Base-by-base conservation (phyloP, 2,797 vertebrate species). In the Spinibarbus caldwelli region DNA sequence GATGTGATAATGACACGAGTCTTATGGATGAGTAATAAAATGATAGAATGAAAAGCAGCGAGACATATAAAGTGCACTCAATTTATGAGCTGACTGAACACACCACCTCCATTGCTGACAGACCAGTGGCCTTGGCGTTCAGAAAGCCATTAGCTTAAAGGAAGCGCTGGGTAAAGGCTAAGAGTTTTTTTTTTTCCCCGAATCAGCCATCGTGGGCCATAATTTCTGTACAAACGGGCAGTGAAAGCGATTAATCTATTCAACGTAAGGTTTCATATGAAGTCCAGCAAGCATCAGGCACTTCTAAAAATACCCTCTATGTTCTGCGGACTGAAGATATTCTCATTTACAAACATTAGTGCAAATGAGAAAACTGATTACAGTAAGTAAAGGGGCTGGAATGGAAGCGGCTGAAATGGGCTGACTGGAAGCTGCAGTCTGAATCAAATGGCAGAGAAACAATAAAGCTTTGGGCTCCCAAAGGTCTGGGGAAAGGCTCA, bases 331-430 rank as follows among this genome's bases (percentile, higher is more conserved):
- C 91, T 89, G 86, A 90, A 86, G 77, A 87, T 92, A 89, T 86
- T 88, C 90, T 91, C 83, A 86, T 93, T 94, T 91, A 94, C 90
- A 92, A 94, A 93, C 92, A 94, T 94, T 92, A 95, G 91, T 38
- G 88, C 89, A 92, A 94, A 95, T 94, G 91, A 93, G 91, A 93
- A 94, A 95, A 90, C 89, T 89, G 92, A 95, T 94, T 94, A 92
- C 85, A 84, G 17, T 79, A 88, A 84, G 75, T 59, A 52, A 84
- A 80, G 36, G 45, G 86, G 86, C 87, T 87, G 72, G 89, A 91
- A 91, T 91, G 88, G 91, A 92, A 92, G 86, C 79, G 86, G 86
- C 87, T 87, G 72, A 89, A 91, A 91, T 68, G 31, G 83, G 82
- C 86, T 88, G 76, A 91, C 88, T 81, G 68, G 82, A 89, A 89